phyloP scores from a whole-genome alignment of 2,888 invertebrate genomes.

The Chloroclystis v-ata region DNA sequence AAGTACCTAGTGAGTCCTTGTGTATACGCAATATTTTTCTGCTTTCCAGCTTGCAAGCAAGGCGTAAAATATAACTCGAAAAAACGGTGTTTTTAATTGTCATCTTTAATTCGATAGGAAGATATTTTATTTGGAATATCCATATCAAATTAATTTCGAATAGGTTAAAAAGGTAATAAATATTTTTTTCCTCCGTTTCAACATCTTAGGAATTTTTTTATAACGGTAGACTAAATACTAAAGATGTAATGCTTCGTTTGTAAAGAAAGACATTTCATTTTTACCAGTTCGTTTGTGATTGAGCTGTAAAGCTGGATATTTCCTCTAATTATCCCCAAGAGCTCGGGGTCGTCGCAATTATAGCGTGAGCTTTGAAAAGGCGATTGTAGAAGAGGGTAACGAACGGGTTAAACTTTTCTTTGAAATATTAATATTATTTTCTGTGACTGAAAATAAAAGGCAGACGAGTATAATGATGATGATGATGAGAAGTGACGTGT shows the following conservation, averaged over 20 bases:
- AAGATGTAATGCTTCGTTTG: constrained; percentile 3
- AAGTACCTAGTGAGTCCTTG: background rate
- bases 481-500: no score
- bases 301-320: constrained; percentile 26
- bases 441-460: no score
- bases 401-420: background rate
- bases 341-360: constrained; percentile 12
- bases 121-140: no score
- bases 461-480: no score
- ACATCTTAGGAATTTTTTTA: no score
- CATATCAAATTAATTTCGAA: no score
- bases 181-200: no score
- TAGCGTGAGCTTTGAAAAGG: constrained; percentile 6
- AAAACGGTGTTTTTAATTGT: no score
- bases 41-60: constrained; percentile 7
- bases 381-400: background rate
- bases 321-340: constrained; percentile 32
- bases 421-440: background rate
- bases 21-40: constrained; percentile 11
- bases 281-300: constrained; percentile 7
- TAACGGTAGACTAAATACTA: no score
- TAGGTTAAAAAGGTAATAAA: no score
- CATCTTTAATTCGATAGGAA: no score
- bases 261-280: constrained; percentile 7
- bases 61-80: no score